Conservation (phyloP, 2,113 vertebrate species). For the Brachypteracias leptosomus region DNA sequence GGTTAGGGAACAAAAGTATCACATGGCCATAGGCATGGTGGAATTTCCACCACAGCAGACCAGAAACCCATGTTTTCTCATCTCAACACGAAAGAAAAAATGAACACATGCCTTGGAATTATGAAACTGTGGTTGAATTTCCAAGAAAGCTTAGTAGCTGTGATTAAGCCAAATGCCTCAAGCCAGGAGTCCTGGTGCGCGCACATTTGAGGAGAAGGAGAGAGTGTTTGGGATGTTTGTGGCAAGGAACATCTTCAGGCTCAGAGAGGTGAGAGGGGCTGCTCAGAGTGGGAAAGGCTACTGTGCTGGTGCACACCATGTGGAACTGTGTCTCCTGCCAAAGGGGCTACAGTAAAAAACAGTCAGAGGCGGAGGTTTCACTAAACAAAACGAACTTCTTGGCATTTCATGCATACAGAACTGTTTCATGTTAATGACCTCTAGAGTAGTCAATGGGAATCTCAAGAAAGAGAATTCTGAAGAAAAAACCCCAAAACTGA, state of each 20-base stretch:
- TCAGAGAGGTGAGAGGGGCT: background rate
- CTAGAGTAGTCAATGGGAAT: background rate
- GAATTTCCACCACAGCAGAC: constrained; percentile 39
- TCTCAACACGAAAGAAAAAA: background rate
- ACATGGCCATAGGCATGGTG: accelerated
- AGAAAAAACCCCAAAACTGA: background rate
- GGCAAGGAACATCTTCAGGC: background rate
- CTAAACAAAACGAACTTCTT: background rate
- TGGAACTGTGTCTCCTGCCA: background rate
- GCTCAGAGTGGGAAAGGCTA: background rate
- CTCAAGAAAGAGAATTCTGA: background rate
- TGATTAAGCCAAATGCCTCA: constrained; percentile 15
- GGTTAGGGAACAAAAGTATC: background rate
- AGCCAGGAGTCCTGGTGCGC: background rate
- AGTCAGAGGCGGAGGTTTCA: background rate
- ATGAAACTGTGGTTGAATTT: constrained; percentile 54
- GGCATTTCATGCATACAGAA: background rate
- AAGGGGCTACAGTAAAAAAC: background rate
- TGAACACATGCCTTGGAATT: constrained; percentile 20
- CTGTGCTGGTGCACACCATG: background rate
- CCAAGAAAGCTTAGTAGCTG: constrained; percentile 54
- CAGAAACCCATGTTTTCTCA: constrained; percentile 41
- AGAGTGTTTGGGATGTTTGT: background rate
- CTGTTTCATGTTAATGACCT: background rate
- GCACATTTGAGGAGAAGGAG: background rate